Evolutionary conservation across 2,797 vertebrate species (phyloP).

Genomic region (Ambastaia sidthimunki): DNA sequence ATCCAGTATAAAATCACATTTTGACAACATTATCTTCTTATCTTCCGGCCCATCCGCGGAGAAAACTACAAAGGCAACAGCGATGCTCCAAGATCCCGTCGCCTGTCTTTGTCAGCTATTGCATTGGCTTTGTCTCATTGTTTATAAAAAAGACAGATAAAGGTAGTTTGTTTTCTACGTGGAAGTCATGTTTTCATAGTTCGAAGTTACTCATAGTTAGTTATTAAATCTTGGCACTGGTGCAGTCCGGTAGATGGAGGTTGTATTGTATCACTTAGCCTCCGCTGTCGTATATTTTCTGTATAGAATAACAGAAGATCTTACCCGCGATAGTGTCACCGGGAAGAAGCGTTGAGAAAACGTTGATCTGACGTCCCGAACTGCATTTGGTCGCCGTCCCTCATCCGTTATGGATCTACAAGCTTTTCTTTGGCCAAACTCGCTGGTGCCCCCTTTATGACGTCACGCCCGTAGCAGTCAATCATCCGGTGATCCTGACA

Average conservation of each 20-base stretch:
- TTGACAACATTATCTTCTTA: conserved; percentile 49
- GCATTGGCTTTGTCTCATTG: conserved; percentile 1
- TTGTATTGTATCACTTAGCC: conserved; percentile 44
- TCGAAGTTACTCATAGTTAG: conserved; percentile 20
- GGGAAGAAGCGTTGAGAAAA: conserved; percentile 10
- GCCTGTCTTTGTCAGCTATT: conserved; percentile 38
- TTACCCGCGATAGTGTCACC: conserved; percentile 36
- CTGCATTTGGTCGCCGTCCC: conserved; percentile 8
- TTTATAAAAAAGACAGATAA: conserved; percentile 6
- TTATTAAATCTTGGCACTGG: conserved; percentile 24
- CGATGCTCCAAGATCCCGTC: conserved; percentile 52
- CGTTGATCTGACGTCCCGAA: neutral
- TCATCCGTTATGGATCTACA: conserved; percentile 21
- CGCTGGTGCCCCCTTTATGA: conserved; percentile 57
- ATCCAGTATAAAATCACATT: conserved; percentile 17
- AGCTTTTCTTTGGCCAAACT: conserved; percentile 53
- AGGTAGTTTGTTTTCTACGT: neutral
- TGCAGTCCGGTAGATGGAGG: conserved; percentile 43
- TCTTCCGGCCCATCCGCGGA: conserved; percentile 57
- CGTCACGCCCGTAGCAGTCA: conserved; percentile 55
- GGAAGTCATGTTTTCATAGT: conserved; percentile 32
- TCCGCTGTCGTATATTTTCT: conserved; percentile 13
- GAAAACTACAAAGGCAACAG: conserved; percentile 63
- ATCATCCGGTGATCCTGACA: conserved; percentile 55
- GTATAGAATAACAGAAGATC: conserved; percentile 45